Evolutionary conservation across 2,113 vertebrate species (phyloP).

Genomic region (Perca flavescens): DNA sequence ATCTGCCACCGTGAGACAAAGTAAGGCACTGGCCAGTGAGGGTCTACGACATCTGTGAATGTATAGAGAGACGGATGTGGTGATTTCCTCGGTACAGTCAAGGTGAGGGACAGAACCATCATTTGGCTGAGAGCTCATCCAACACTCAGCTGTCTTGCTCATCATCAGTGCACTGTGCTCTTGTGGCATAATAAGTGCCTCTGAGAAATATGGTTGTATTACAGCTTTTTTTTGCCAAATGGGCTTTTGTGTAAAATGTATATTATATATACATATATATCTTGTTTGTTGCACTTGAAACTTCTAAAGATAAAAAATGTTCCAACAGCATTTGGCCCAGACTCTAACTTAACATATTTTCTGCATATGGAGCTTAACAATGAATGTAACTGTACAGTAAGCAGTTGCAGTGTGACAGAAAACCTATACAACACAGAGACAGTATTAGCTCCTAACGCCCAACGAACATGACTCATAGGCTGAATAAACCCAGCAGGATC

Average conservation of each 20-base stretch:
- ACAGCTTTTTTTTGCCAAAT: constrained; percentile 47
- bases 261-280: not conserved
- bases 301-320: constrained; percentile 13
- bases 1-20: constrained; percentile 45
- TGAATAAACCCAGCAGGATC: constrained; percentile 68
- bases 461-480: constrained; percentile 62
- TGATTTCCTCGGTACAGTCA: constrained; percentile 61
- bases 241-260: constrained; percentile 38
- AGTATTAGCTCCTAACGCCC: constrained; percentile 55
- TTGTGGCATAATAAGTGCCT: constrained; percentile 58
- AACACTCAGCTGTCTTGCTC: constrained; percentile 63
- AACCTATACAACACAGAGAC: constrained; percentile 57
- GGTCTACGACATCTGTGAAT: constrained; percentile 44
- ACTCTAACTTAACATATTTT: constrained; percentile 22
- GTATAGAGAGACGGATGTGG: constrained; percentile 64
- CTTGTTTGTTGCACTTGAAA: not conserved
- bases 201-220: constrained; percentile 37
- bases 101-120: constrained; percentile 74
- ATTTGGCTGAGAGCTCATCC: constrained; percentile 67
- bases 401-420: constrained; percentile 66
- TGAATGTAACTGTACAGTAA: constrained; percentile 53
- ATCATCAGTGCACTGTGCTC: constrained; percentile 42
- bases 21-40: constrained; percentile 32
- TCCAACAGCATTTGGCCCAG: constrained; percentile 10
- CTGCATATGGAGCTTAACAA: constrained; percentile 27